Evolutionary conservation across 2,888 invertebrate genomes (phyloP).

Genomic region (Cyrtodaria siliqua): DNA sequence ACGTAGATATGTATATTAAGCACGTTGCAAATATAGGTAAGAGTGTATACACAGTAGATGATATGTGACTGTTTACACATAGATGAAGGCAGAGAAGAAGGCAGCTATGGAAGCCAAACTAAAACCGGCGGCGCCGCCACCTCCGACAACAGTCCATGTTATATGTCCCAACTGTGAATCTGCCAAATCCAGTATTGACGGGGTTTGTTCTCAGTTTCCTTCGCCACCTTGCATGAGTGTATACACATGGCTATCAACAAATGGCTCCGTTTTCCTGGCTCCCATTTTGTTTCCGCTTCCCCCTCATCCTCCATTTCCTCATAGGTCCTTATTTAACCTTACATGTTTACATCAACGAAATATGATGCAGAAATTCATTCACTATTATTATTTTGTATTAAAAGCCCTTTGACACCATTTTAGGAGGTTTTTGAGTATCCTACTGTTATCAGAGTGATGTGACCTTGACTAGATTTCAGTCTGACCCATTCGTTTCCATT

Average conservation of each 20-base stretch:
- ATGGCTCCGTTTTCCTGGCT: not conserved
- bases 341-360: too few species aligned
- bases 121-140: slow-evolving; percentile 5
- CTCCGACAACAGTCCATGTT: slow-evolving; percentile 24
- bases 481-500: too few species aligned
- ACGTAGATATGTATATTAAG: too few species aligned
- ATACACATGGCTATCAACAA: not conserved
- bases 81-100: slow-evolving; percentile 49
- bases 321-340: too few species aligned
- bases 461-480: too few species aligned
- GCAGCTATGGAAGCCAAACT: slow-evolving; percentile 40
- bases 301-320: too few species aligned
- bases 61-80: slow-evolving; percentile 1
- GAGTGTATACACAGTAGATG: not conserved
- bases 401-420: too few species aligned
- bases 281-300: not conserved
- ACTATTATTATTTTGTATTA: too few species aligned
- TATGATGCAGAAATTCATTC: too few species aligned
- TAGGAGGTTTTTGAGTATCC: too few species aligned
- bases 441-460: too few species aligned
- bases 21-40: not conserved
- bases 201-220: slow-evolving; percentile 7
- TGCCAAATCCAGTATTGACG: not conserved
- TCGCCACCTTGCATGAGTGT: slow-evolving; percentile 13
- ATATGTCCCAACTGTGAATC: slow-evolving; percentile 38